These are phyloP conservation scores for Oncorhynchus kisutch DNA, from an alignment of 2,113 vertebrate species.

Conservation along the genomic window DNA sequence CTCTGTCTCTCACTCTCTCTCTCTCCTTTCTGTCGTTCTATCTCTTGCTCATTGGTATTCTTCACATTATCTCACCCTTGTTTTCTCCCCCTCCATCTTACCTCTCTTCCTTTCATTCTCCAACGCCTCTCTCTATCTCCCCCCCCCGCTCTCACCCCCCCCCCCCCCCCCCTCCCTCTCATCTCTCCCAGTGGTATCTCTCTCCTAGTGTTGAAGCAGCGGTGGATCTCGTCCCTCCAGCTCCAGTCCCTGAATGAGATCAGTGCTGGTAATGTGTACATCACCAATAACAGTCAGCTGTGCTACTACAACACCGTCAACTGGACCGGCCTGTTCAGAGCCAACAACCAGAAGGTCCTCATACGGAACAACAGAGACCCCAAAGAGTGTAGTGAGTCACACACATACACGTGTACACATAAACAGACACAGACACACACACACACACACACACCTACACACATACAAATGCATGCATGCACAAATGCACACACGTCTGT, in stretches of 20 bases:
- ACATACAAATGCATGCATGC: not conserved
- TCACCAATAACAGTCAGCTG: conserved; percentile 92
- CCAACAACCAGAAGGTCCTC: conserved; percentile 84
- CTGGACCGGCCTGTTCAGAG: conserved; percentile 91
- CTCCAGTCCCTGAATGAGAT: conserved; percentile 94
- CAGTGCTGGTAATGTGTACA: conserved; percentile 95
- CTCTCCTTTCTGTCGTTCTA: not conserved
- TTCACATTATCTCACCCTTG: conserved; percentile 14
- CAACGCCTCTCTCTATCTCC: conserved; percentile 4
- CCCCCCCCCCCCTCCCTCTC: conserved; percentile 1
- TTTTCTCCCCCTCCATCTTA: not conserved
- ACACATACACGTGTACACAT: not conserved
- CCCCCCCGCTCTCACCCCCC: not conserved
- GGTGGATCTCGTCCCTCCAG: conserved; percentile 89
- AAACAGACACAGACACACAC: not conserved
- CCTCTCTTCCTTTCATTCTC: not conserved
- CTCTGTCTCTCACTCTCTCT: not conserved
- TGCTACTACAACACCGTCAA: conserved; percentile 97
- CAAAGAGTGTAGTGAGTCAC: conserved; percentile 90
- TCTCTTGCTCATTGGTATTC: not conserved
- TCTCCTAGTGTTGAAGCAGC: conserved; percentile 94
- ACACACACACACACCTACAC: not conserved
- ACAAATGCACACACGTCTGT: conserved; percentile 52
- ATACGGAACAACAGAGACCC: conserved; percentile 88
- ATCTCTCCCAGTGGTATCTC: conserved; percentile 85